phyloP scores from a whole-genome alignment of 1,140 invertebrate species.

The Procambarus virginalis region DNA sequence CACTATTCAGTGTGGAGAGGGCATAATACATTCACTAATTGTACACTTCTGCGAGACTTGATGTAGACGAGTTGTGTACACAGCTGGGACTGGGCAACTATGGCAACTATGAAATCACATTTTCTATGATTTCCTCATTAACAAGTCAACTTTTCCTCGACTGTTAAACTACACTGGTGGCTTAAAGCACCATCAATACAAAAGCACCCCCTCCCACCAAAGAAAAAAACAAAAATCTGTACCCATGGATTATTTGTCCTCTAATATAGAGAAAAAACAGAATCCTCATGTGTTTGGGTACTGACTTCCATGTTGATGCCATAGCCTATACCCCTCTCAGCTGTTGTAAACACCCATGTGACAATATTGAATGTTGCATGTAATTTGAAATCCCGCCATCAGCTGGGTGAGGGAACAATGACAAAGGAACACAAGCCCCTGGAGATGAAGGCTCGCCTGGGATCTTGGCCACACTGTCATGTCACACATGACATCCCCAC shows the following conservation, averaged over 20 bases:
- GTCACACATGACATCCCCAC: neutral
- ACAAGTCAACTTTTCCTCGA: neutral
- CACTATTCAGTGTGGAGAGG: constrained; percentile 33
- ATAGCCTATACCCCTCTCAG: neutral
- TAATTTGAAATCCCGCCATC: neutral
- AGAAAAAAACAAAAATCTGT: neutral
- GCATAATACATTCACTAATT: constrained; percentile 21
- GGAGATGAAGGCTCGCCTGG: neutral
- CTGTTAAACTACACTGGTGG: neutral
- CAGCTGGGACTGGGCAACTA: neutral
- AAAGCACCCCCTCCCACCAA: too few species aligned
- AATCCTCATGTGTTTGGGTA: neutral
- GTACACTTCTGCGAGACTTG: constrained; percentile 25
- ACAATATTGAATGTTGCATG: neutral
- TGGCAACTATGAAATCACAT: neutral
- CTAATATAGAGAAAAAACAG: neutral
- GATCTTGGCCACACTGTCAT: neutral
- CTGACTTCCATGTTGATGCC: neutral
- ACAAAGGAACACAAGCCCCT: neutral
- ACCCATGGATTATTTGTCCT: neutral
- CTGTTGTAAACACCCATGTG: neutral
- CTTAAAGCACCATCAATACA: neutral
- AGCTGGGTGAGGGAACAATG: neutral
- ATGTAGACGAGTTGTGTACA: neutral
- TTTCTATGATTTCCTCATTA: neutral